Conservation (phyloP, 2,113 vertebrate genomes). For the Halcyon malimbica region DNA sequence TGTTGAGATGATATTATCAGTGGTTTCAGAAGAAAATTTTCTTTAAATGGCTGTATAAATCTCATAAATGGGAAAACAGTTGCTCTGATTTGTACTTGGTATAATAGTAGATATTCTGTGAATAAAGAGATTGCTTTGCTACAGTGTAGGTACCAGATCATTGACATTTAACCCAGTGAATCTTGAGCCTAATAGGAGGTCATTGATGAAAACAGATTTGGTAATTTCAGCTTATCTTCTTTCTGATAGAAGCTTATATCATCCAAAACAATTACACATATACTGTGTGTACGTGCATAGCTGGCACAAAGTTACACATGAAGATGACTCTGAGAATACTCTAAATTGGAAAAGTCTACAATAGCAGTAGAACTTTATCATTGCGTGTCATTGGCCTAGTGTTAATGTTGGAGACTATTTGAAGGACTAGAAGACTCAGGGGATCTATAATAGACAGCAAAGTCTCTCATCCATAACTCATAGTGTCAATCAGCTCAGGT, state of each 20-base stretch:
- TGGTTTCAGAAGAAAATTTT: conserved; percentile 60
- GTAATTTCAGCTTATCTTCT: conserved; percentile 42
- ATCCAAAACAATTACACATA: conserved; percentile 26
- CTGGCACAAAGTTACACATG: background rate
- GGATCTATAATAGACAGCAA: background rate
- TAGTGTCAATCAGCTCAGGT: background rate
- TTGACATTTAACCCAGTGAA: conserved; percentile 64
- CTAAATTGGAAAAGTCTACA: conserved; percentile 14
- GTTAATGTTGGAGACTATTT: background rate
- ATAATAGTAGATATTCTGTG: conserved; percentile 55
- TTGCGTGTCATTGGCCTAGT: background rate
- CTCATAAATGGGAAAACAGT: conserved; percentile 67
- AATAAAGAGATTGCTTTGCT: conserved; percentile 57
- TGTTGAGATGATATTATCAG: conserved; percentile 70
- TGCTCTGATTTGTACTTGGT: conserved; percentile 52
- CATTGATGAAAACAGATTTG: conserved; percentile 32
- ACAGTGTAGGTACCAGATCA: conserved; percentile 42
- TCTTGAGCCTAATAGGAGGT: conserved; percentile 40
- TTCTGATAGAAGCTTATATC: conserved; percentile 32
- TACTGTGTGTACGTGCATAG: background rate
- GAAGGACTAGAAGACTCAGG: background rate
- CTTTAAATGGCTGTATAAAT: conserved; percentile 75
- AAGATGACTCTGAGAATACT: conserved; percentile 3
- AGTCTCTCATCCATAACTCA: conserved; percentile 19
- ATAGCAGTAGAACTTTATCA: conserved; percentile 17